phyloP scores from a whole-genome alignment of 2,888 invertebrate genomes.

The Diarsia brunnea region DNA sequence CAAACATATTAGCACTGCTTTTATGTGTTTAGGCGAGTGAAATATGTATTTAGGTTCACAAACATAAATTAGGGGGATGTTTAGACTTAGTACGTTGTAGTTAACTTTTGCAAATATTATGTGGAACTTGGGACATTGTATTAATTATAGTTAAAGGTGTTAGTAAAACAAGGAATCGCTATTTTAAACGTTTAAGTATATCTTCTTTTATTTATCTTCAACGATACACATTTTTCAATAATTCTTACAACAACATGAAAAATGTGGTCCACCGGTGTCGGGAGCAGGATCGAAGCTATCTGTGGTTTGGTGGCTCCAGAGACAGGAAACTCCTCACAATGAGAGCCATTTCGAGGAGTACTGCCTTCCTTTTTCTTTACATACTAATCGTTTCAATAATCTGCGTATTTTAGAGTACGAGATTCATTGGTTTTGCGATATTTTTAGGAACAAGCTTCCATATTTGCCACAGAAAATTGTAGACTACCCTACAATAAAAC shows the following conservation, averaged over 20 bases:
- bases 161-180: background rate
- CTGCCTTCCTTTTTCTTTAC: too few species aligned
- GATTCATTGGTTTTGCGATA: background rate
- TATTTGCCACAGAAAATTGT: background rate
- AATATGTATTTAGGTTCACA: constrained; percentile 63
- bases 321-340: too few species aligned
- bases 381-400: background rate
- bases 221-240: too few species aligned
- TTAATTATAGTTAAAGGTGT: background rate
- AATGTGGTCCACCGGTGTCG: too few species aligned
- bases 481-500: constrained; percentile 12
- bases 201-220: background rate
- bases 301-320: too few species aligned
- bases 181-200: background rate
- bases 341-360: too few species aligned
- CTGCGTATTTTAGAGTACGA: background rate
- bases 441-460: background rate
- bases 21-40: constrained; percentile 41
- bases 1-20: constrained; percentile 53
- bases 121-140: background rate
- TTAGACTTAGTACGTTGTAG: constrained; percentile 10
- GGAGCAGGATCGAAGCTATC: too few species aligned
- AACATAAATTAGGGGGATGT: constrained; percentile 31
- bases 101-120: constrained; percentile 23
- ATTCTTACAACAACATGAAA: too few species aligned